phyloP scores from a whole-genome alignment of 92 coral and sea anemone species.

The Galaxea fascicularis region DNA sequence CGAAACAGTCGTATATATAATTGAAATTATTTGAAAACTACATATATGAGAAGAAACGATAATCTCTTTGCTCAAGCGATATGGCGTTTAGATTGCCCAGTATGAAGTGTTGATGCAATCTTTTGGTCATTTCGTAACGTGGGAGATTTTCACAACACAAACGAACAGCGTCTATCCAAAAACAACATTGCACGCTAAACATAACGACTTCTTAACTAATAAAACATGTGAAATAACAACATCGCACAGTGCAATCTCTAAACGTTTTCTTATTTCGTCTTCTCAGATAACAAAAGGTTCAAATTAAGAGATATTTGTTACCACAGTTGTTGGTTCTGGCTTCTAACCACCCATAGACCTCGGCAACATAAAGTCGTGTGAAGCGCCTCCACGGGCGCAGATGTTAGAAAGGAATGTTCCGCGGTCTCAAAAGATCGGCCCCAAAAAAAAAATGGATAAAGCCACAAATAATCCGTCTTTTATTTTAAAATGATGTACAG shows the following conservation, averaged over 20 bases:
- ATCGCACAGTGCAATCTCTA: not conserved
- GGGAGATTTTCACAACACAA: constrained; percentile 5
- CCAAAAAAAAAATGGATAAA: not conserved
- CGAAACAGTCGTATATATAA: not conserved
- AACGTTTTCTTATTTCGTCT: constrained; percentile 3
- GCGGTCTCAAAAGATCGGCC: not conserved
- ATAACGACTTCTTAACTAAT: not conserved
- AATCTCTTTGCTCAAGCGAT: constrained; percentile 7
- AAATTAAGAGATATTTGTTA: constrained; percentile 4
- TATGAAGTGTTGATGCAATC: constrained; percentile 29
- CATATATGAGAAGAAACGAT: too few species aligned
- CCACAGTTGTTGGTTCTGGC: not conserved
- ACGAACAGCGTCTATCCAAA: constrained; percentile 28
- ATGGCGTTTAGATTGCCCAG: not conserved
- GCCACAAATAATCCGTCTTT: not conserved
- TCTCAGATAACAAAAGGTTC: not conserved
- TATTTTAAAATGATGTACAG: not conserved
- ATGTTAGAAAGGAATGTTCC: not conserved
- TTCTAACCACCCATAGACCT: not conserved
- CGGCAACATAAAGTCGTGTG: constrained; percentile 8
- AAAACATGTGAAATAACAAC: constrained; percentile 19
- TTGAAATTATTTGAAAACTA: not conserved
- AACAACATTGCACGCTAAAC: constrained; percentile 27
- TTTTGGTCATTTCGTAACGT: constrained; percentile 1
- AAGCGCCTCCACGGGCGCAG: not conserved